Base-by-base conservation (phyloP, 2,797 vertebrate genomes). In the Danio jaintianensis region DNA sequence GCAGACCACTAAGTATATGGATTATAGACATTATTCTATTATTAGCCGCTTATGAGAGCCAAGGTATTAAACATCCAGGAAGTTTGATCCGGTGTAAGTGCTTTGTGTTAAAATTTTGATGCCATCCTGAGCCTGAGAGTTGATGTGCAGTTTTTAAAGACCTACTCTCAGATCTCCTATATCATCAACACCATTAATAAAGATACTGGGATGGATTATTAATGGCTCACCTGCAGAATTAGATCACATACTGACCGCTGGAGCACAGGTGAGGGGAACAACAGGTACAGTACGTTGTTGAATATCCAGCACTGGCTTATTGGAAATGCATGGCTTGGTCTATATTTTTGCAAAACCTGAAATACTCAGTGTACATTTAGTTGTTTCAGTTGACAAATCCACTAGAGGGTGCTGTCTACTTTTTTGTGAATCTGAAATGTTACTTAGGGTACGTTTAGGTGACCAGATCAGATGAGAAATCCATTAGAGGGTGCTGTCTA, bases 11-110 rank as follows among this genome's bases (percentile, higher is more conserved):
- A 36, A 56, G 74, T 43, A 76, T 66, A 55, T 56, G 50, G 62
- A 67, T 77, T 77, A 77, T 77, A 77, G 75, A 58, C 64, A 78
- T 78, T 78, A 68, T 59, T 68, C 75, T 78, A 78, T 78, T 78
- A 56, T 68, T 78, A 68, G 75, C 62, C 43, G 1, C 9, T 66
- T 56, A 78, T 40, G 63, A 68, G 42, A 68, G 75, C 42, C 16
- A 16, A 56, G 16, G 52, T 56, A 77, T 56, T 56, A 67, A 67
- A 77, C 75, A 66, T 77, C 62, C 75, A 77, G 75, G 75, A 78
- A 78, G 62, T 76, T 45, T 76, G 38, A 53, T 77, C 40, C 52
- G 18, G 50, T 67, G 50, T 77, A 67, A 77, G 64, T 78, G 75
- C 75, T 68, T 68, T 20, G 53, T 78, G 64, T 78, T 78, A 20